Evolutionary conservation across 2,113 vertebrate genomes (phyloP).

Genomic region (Cavia porcellus): DNA sequence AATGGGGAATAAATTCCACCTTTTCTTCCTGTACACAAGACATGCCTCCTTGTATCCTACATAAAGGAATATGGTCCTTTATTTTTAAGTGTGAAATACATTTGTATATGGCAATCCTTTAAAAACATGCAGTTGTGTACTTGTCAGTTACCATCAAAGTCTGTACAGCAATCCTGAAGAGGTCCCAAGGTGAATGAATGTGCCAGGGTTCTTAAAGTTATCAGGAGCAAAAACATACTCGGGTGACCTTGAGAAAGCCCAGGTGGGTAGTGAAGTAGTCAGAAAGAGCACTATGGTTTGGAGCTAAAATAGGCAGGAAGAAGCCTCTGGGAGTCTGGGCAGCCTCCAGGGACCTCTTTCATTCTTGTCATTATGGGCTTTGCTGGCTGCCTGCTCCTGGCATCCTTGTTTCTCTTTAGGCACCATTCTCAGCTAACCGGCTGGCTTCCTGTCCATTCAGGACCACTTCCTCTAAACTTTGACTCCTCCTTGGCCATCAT

Average conservation of each 20-base stretch:
- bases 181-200: not conserved
- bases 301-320: not conserved
- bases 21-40: not conserved
- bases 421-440: not conserved
- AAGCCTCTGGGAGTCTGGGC: not conserved
- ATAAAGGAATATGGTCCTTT: not conserved
- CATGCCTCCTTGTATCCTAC: not conserved
- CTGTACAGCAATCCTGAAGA: not conserved
- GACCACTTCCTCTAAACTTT: not conserved
- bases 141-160: not conserved
- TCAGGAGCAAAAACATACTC: not conserved
- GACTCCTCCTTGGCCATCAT: not conserved
- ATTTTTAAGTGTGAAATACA: not conserved
- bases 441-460: not conserved
- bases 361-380: not conserved
- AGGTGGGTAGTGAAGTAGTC: not conserved
- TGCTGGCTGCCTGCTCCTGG: not conserved
- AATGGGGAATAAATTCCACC: not conserved
- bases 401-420: not conserved
- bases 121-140: not conserved
- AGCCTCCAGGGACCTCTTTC: fast-evolving
- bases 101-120: not conserved
- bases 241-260: not conserved
- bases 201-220: not conserved
- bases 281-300: not conserved